Evolutionary conservation across 2,888 invertebrate species (phyloP), one percentile per base, ranked within the genome.

Genomic region (Melanostoma scalare): DNA sequence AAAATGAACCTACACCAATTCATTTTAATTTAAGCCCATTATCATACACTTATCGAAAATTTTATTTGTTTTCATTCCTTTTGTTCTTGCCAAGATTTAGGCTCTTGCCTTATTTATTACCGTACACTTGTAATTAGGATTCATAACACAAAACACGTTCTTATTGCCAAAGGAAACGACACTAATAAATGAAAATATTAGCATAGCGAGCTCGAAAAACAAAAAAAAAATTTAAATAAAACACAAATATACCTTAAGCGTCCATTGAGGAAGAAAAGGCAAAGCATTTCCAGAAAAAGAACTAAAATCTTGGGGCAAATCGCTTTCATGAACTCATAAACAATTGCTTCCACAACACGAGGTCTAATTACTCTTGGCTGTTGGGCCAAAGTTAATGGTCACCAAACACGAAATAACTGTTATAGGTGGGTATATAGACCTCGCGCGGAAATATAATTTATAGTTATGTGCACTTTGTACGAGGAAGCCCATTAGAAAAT

Each of bases 281-380:
- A 20, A 20, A 20, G 20, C 20, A 20, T 20, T 20, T 20, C 20
- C 20, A 55, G 6, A 33, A 30, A 20, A 46, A 60, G n/a, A 44
- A 46, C 42, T 68, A 33, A 60, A 68, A 82, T 69, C 69, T 77
- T 77, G 56, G 73, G 63, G 73, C 20, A 48, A 82, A 82, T 74
- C 77, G 77, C 73, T 77, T 77, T 68, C 77, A 73, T 77, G 68
- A 73, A 77, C 73, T 77, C 77, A 82, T 82, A 77, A 77, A 77
- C 77, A 82, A 82, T 82, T 77, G 69, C 58, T 82, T 56, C 61
- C 73, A 56, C 73, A 82, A 77, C 82, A 82, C 82, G 73, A 69
- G 48, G 82, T 56, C 73, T 82, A 82, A 82, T 82, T 82, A 77
- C 77, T 52, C 44, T 58, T 55, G 8, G 53, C 77, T 52, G 38